Evolutionary conservation across 2,888 invertebrate species (phyloP), one percentile per base, ranked within the genome.

Genomic region (Caenorhabditis imperialis): DNA sequence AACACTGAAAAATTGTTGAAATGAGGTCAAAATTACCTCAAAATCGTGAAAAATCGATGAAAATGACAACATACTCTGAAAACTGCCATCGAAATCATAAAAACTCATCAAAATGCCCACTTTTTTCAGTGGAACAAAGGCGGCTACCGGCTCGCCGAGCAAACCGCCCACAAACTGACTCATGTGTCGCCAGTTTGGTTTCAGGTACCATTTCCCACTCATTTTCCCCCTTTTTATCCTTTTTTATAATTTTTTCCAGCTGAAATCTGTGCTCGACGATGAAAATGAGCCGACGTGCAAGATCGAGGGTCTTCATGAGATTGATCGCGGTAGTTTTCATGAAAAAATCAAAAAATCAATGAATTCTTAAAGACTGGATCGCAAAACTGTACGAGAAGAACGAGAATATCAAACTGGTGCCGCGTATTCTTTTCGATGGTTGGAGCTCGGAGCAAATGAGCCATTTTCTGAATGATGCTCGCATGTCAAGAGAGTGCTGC

Each of bases 151-250:
- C 92, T 96, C 51, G 94, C 96, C 0, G 95, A 95, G 89, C 92
- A 91, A 61, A 96, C 96, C 91, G 93, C 92, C 44, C 83, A 88
- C 35, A 97, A 97, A 89, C 94, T 97, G 84, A 92, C 93, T 54
- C 93, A 93, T 85, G 92, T 97, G 23, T 94, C 96, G 0, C 97
- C 97, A 0, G 96, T 96, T 0, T 98, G 97, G 97, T 91, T 97
- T 30, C 94, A 96, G 90, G 90, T 47, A n/a, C n/a, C n/a, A n/a
- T n/a, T n/a, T n/a, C n/a, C n/a, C n/a, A n/a, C 22, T 16, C 38
- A 53, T 10, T 22, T 20, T 38, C n/a, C n/a, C n/a, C n/a, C n/a
- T n/a, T n/a, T n/a, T n/a, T n/a, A n/a, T n/a, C n/a, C n/a, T n/a
- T n/a, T n/a, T n/a, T n/a, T n/a, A n/a, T n/a, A n/a, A n/a, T 10